Evolutionary conservation across 2,888 invertebrate species (phyloP).

Genomic region (Apeira syringaria): DNA sequence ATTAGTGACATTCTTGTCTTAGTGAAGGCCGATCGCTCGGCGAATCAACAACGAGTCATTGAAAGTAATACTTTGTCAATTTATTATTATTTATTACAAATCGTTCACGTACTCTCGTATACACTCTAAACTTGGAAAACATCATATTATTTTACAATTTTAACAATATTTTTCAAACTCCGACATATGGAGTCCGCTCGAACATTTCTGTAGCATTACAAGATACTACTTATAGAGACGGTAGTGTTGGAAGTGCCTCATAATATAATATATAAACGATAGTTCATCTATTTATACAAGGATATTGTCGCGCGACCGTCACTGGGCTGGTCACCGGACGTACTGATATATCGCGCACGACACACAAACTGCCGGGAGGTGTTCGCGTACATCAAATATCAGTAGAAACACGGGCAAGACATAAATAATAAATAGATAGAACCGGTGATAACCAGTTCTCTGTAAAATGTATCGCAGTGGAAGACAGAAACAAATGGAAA

Average conservation of each 20-base stretch:
- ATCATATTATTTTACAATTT: constrained; percentile 64
- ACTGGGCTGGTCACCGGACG: constrained; percentile 36
- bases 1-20: constrained; percentile 50
- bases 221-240: constrained; percentile 58
- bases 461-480: constrained; percentile 3
- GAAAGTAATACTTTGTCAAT: constrained; percentile 40
- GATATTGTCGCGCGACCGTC: constrained; percentile 43
- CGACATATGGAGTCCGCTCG: constrained; percentile 48
- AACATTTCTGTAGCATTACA: constrained; percentile 52
- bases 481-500: constrained; percentile 12
- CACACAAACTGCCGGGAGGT: constrained; percentile 38
- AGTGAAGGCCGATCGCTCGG: constrained; percentile 38
- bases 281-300: constrained; percentile 74
- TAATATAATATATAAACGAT: constrained; percentile 65
- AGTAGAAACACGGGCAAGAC: constrained; percentile 24
- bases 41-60: constrained; percentile 31
- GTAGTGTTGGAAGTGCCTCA: constrained; percentile 62
- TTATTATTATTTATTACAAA: constrained; percentile 40
- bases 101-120: constrained; percentile 42
- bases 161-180: constrained; percentile 68
- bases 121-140: constrained; percentile 68
- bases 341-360: constrained; percentile 38
- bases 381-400: constrained; percentile 17
- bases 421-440: constrained; percentile 4
- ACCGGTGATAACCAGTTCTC: neutral